These are phyloP conservation scores for Vidua macroura DNA, from an alignment of 2,113 vertebrate genomes.

Conservation along the genomic window DNA sequence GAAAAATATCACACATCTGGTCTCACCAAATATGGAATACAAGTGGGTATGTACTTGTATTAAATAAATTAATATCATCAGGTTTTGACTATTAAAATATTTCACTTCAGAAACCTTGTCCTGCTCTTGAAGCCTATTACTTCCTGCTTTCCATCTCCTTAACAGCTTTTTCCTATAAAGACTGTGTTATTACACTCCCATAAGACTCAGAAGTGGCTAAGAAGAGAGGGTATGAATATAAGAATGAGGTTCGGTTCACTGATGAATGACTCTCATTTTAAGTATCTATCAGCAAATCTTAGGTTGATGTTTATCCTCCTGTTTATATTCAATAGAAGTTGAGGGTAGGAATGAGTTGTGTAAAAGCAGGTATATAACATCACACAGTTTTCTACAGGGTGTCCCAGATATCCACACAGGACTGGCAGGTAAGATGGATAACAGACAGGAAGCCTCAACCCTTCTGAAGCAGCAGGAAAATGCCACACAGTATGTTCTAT, in stretches of 20 bases:
- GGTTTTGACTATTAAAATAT: not conserved
- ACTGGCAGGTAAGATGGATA: not conserved
- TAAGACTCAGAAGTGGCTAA: not conserved
- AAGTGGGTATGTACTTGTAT: not conserved
- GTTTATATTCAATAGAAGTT: not conserved
- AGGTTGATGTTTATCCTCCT: not conserved
- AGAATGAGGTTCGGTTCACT: not conserved
- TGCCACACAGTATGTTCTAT: not conserved
- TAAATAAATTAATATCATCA: not conserved
- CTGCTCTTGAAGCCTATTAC: not conserved
- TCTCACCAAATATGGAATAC: not conserved
- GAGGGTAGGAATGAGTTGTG: not conserved
- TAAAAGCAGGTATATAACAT: not conserved
- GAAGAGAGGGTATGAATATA: not conserved
- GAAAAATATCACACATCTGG: not conserved
- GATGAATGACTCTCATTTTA: not conserved
- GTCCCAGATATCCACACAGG: not conserved
- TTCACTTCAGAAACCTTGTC: not conserved
- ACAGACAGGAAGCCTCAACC: not conserved
- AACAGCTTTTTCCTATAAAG: not conserved
- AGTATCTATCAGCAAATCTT: not conserved
- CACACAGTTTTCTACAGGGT: not conserved
- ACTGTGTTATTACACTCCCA: not conserved
- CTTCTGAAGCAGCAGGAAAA: not conserved
- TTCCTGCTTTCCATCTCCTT: not conserved